Base-by-base conservation (phyloP, 2,888 invertebrate genomes). In the Schrankia costaestrigalis region DNA sequence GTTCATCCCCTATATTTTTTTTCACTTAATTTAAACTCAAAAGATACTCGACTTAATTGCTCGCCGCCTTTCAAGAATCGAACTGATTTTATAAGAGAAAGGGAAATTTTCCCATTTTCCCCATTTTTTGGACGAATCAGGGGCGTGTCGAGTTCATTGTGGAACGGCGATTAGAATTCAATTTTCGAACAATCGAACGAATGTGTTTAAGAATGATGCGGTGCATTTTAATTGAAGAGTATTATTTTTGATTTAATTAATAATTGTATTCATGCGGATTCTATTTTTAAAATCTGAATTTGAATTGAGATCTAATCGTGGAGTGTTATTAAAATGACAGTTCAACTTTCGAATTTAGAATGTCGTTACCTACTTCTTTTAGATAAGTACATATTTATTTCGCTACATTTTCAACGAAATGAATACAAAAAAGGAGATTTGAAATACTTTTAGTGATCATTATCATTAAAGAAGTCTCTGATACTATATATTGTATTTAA, bases 11-110 rank as follows among this genome's bases (percentile, higher is more conserved):
- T n/a, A 31, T 34, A 23, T 56, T 57, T 85, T 86, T 84, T 83
- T 85, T 82, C 86, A 78, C 86, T 86, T 83, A 85, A 87, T 87
- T 87, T 86, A 73, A 86, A 84, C 84, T 86, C 84, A 86, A 86
- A 85, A 81, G 87, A 86, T 84, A 86, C 86, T 87, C 70, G 80
- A 86, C 78, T 79, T 85, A 86, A 87, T 87, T 86, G 84, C 85
- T 85, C 77, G 67, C 73, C 54, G 68, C 73, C 69, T 73, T 78
- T 78, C 75, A 70, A 59, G 69, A 71, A 83, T 82, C 81, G 80
- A 82, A 82, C 64, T 70, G 72, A 79, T 76, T 80, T 71, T 67
- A 48, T 60, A 62, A 56, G 46, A 61, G 64, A 74, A 73, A 71
- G 76, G 74, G 70, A 78, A 79, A 83, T 77, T 79, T 75, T 79